Evolutionary conservation across 2,888 invertebrate genomes (phyloP), one percentile per base, ranked within the genome.

Genomic region (Tiliacea aurago): DNA sequence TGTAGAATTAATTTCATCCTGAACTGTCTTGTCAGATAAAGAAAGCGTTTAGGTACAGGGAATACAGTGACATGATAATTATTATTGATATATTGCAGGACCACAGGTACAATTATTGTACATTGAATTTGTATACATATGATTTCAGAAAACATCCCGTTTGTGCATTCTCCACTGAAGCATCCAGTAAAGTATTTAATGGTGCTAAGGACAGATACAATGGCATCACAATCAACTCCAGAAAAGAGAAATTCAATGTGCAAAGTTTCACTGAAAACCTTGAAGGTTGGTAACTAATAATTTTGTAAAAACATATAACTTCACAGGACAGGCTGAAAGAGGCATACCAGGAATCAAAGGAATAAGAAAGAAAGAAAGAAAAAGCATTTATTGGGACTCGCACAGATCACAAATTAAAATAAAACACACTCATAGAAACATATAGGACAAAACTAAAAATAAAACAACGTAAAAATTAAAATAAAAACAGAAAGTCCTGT

Each of bases 181-280:
- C 76, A 55, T 20, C 79, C 13, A 76, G 78, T 41, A 70, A 73
- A 59, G 78, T 85, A 49, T 94, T 95, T 85, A 86, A 71, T 63
- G 94, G 94, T 53, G 87, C 82, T 65, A 89, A 76, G 77, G 95
- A 95, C 83, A 91, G 89, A 73, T 95, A 91, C 78, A 91, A 94
- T 87, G 94, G 94, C 47, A 85, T 96, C 9, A 95, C 94, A 74
- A 87, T 96, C 28, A 93, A 94, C 81, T 86, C 91, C 10, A 71
- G 75, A 18, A 83, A 88, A 77, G 92, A 94, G 74, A 88, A 87
- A 66, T 91, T 86, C 83, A 86, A 89, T 53, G 83, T 81, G 33
- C 73, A 84, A 53, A 81, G 83, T 10, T 94, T 95, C 78, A 73
- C 70, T n/a, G 73, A 78, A 41, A 92, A 86, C 67, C 89, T 95